Evolutionary conservation across 1,140 invertebrate species (phyloP).

Genomic region (Teleopsis dalmanni): DNA sequence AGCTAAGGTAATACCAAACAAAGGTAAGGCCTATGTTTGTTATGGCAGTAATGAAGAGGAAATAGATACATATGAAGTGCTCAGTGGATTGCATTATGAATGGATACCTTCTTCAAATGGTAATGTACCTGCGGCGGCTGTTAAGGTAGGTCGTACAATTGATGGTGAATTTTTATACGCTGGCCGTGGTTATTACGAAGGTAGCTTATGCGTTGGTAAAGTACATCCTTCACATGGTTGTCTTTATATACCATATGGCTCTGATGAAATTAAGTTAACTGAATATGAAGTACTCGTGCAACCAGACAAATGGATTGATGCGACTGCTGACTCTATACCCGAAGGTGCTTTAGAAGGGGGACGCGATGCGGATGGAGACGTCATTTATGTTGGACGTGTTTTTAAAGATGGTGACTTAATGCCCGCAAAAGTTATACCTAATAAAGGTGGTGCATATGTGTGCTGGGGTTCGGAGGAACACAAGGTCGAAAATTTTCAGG

Average conservation of each 20-base stretch:
- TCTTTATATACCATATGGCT: slow-evolving; percentile 63
- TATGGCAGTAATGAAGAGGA: slow-evolving; percentile 30
- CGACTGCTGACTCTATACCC: slow-evolving; percentile 23
- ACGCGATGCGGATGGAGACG: slow-evolving; percentile 43
- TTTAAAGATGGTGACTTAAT: slow-evolving; percentile 41
- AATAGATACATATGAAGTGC: slow-evolving; percentile 40
- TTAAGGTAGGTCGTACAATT: slow-evolving; percentile 50
- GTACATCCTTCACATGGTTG: slow-evolving; percentile 61
- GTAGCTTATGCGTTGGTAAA: slow-evolving; percentile 65
- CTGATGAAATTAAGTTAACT: slow-evolving; percentile 50
- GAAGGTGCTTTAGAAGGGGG: slow-evolving; percentile 44
- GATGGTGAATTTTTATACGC: slow-evolving; percentile 58
- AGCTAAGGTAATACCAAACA: slow-evolving; percentile 63
- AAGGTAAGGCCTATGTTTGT: slow-evolving; percentile 35
- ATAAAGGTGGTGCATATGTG: slow-evolving; percentile 42
- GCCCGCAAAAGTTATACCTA: slow-evolving; percentile 43
- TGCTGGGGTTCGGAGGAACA: slow-evolving; percentile 44
- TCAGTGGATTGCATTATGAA: slow-evolving; percentile 44
- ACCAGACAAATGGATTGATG: slow-evolving; percentile 25
- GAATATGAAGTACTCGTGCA: slow-evolving; percentile 32
- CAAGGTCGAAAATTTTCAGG: slow-evolving; percentile 43
- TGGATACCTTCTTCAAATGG: slow-evolving; percentile 48
- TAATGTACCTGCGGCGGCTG: slow-evolving; percentile 48
- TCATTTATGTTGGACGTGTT: slow-evolving; percentile 46
- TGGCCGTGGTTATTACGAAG: slow-evolving; percentile 53